Base-by-base conservation (phyloP, 2,113 vertebrate genomes). In the Orientallactaga bullata region DNA sequence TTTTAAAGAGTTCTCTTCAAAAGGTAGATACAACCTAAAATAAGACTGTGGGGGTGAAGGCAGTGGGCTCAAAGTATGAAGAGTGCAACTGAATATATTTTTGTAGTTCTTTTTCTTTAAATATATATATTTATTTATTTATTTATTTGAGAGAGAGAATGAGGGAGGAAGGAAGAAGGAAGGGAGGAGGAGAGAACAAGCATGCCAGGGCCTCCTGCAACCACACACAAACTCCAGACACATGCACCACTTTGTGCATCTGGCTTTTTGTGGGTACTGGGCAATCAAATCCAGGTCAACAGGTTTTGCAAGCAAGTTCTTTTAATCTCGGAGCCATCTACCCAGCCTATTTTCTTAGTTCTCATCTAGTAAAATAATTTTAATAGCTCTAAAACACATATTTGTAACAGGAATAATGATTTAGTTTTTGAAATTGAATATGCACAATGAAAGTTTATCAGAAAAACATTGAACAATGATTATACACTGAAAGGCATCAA, bases 361-460 rank as follows among this genome's bases (percentile, higher is more conserved):
- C 84, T 69, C 69, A 35, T 88, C 17, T 60, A 4, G 17, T 51
- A 61, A 89, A 55, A 68, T 32, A 51, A 17, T 51, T 85, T 88
- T 86, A 65, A 72, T 82, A 82, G 9, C 60, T 83, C 74, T 93
- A 91, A 88, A 89, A 61, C 69, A 63, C 26, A 68, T 37, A 37
- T 90, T 51, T 80, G 71, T 66, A 73, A 85, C 24, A 79, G 32
- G 5, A 55, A 58, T 35, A 73, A 24, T 74, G 39, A 2, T n/a
- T 15, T 78, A 1, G 4, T 65, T 84, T 79, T 90, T 82, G 8
- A 90, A 91, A 88, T 1, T 6, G 32, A 89, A 63, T 89, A 65
- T 58, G 32, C 60, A n/a, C 2, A 68, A 8, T 21, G 26, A 87
- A 82, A 77, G 60, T 13, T 76, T 85, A 51, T 30, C 72, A 90